Percentiles rank a stretch among this genome's conserved stretches.
Conservation (phyloP, 2,113 vertebrate genomes). For the Daphoenositta chrysoptera region DNA sequence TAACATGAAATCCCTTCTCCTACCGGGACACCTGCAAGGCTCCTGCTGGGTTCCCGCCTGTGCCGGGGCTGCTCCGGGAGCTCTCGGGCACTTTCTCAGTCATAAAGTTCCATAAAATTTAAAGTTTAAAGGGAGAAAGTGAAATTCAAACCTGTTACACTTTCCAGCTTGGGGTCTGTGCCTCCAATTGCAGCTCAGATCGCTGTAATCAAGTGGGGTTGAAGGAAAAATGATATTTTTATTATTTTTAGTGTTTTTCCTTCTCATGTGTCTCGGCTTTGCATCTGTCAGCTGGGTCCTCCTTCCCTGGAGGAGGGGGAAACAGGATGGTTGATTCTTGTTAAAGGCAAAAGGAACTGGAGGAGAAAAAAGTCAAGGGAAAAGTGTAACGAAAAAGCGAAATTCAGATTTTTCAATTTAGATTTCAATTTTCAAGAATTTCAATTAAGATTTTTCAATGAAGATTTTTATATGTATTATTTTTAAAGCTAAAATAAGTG, state of each 20-base stretch:
- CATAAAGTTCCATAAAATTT: background rate
- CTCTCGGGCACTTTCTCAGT: background rate
- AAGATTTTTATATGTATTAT: background rate
- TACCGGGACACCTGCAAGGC: background rate
- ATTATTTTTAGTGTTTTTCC: background rate
- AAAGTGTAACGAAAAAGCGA: background rate
- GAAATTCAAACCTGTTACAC: background rate
- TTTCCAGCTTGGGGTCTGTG: background rate
- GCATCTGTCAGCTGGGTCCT: fast-evolving
- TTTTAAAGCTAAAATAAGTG: background rate
- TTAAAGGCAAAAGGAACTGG: background rate
- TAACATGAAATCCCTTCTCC: background rate
- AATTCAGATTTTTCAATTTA: background rate
- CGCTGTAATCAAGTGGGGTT: fast-evolving
- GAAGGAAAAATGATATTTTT: background rate
- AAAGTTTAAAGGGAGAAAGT: background rate
- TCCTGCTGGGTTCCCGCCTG: background rate
- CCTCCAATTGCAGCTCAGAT: background rate
- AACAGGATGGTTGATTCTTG: background rate
- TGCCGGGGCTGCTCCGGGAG: background rate
- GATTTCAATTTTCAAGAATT: background rate
- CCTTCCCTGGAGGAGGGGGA: background rate
- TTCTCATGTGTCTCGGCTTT: fast-evolving
- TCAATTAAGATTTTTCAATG: background rate
- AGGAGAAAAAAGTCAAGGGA: background rate